Evolutionary conservation across 2,797 vertebrate genomes (phyloP).

Genomic region (Falco peregrinus): DNA sequence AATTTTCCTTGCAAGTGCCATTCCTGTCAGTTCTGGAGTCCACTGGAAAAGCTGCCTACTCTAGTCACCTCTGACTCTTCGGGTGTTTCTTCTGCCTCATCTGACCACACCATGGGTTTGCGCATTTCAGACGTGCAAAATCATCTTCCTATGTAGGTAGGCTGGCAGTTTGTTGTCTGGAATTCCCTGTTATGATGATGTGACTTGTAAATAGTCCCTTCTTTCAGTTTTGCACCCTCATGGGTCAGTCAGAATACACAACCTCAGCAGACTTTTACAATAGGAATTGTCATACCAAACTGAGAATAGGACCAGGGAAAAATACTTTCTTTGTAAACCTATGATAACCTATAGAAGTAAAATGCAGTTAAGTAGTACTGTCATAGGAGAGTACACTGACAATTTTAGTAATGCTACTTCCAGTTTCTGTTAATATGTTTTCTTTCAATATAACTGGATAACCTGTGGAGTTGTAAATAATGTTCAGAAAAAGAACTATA

Average conservation of each 20-base stretch:
- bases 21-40: background rate
- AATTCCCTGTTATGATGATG: background rate
- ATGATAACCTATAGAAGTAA: background rate
- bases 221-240: background rate
- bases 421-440: background rate
- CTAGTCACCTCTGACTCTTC: background rate
- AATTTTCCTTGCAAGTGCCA: background rate
- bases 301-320: background rate
- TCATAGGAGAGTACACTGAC: background rate
- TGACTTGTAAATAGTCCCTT: background rate
- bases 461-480: background rate
- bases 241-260: background rate
- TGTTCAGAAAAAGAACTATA: background rate
- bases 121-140: background rate
- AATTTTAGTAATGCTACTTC: background rate
- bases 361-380: background rate
- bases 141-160: background rate
- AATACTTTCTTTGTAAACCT: background rate
- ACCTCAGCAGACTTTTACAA: background rate
- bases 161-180: background rate
- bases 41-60: background rate
- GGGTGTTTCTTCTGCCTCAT: background rate
- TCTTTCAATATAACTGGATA: background rate
- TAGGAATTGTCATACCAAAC: background rate
- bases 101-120: background rate